phyloP scores from a whole-genome alignment of 1,140 invertebrate genomes.

The Cydia amplana region DNA sequence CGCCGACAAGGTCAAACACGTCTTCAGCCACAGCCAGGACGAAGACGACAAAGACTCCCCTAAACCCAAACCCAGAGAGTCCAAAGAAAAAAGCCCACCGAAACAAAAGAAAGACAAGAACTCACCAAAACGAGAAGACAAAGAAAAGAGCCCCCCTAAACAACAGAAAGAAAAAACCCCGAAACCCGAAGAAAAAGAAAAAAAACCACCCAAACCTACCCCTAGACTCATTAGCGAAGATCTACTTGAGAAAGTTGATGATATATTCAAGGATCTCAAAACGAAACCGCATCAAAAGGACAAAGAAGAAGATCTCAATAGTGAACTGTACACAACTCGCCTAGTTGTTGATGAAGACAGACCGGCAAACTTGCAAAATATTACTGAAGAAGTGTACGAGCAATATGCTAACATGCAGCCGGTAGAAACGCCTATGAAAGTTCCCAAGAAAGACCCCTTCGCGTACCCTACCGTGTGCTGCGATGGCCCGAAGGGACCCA shows the following conservation, averaged over 20 bases:
- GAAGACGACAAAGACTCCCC: conserved; percentile 68
- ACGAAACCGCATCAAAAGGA: conserved; percentile 63
- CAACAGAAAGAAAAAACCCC: conserved; percentile 20
- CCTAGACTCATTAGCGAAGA: conserved; percentile 75
- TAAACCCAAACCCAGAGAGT: conserved; percentile 62
- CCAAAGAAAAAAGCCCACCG: conserved; percentile 49
- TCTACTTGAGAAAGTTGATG: conserved; percentile 73
- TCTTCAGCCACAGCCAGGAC: conserved; percentile 67
- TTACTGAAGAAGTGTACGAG: conserved; percentile 68
- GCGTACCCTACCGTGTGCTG: conserved; percentile 63
- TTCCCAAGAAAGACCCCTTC: conserved; percentile 61
- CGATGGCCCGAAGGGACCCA: conserved; percentile 61
- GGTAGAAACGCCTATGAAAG: conserved; percentile 60
- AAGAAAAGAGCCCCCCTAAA: conserved; percentile 43
- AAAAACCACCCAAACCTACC: conserved; percentile 58
- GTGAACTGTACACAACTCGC: conserved; percentile 65
- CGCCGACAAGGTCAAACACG: conserved; percentile 70
- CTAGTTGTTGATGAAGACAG: conserved; percentile 68
- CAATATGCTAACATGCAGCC: conserved; percentile 73
- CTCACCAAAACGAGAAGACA: conserved; percentile 49
- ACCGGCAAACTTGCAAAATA: conserved; percentile 46
- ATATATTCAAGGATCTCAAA: conserved; percentile 75
- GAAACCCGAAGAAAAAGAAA: conserved; percentile 18
- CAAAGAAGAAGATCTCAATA: conserved; percentile 61
- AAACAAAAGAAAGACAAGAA: conserved; percentile 26